These are phyloP conservation scores for Clitarchus hookeri DNA, from an alignment of 2,888 invertebrate species.

Conservation along the genomic window DNA sequence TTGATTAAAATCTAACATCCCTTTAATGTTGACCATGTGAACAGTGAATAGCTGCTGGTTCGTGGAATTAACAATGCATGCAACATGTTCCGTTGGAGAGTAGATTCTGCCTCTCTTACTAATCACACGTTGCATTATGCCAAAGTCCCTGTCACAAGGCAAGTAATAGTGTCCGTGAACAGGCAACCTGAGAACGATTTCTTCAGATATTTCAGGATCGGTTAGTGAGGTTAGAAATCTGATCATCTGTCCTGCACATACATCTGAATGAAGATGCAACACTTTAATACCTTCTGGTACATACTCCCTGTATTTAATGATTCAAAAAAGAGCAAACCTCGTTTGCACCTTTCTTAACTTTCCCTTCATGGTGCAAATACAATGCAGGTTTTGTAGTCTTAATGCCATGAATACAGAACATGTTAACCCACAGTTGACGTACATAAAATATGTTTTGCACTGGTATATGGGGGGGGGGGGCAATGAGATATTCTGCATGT, in stretches of 20 bases:
- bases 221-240: conserved; percentile 7
- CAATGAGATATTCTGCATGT: background rate
- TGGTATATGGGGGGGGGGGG: background rate
- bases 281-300: conserved; percentile 20
- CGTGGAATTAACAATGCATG: too few relatives aligned
- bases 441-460: too few relatives aligned
- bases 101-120: conserved; percentile 21
- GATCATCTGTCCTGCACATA: conserved; percentile 11
- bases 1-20: too few relatives aligned
- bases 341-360: too few relatives aligned
- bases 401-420: background rate
- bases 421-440: background rate
- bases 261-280: conserved; percentile 3
- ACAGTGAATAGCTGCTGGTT: background rate
- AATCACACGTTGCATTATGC: conserved; percentile 16
- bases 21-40: background rate
- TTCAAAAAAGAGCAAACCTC: too few relatives aligned
- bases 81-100: conserved; percentile 20
- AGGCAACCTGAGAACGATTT: background rate
- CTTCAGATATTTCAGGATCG: background rate
- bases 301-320: background rate
- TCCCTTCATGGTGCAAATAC: background rate
- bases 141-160: too few relatives aligned
- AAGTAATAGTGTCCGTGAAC: too few relatives aligned
- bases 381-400: background rate